Conservation (phyloP, 2,113 vertebrate species). For the Montifringilla adamsi region DNA sequence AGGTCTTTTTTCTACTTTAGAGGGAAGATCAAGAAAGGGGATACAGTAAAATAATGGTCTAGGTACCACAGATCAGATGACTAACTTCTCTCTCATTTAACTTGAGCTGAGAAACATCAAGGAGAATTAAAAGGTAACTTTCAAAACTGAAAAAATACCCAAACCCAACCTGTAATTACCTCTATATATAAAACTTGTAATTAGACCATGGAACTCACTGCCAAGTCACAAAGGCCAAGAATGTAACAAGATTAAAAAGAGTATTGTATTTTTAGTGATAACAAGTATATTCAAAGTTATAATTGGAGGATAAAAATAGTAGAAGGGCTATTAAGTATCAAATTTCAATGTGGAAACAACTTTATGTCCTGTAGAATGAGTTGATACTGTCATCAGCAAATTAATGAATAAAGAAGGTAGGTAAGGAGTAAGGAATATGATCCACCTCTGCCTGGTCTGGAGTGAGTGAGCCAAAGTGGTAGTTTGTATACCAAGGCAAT, state of each 20-base stretch:
- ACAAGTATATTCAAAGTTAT: conserved; percentile 23
- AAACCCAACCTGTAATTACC: conserved; percentile 11
- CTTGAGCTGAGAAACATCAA: not conserved
- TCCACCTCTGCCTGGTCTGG: not conserved
- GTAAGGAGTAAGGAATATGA: not conserved
- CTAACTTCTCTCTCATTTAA: conserved; percentile 12
- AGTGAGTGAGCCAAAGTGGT: not conserved
- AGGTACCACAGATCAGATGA: not conserved
- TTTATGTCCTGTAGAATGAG: not conserved
- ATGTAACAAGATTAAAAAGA: conserved; percentile 43
- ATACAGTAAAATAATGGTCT: conserved; percentile 17
- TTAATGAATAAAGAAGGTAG: not conserved
- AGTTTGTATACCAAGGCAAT: not conserved
- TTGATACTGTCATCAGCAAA: not conserved
- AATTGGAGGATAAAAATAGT: conserved; percentile 30
- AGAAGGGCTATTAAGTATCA: not conserved
- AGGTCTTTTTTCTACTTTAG: not conserved
- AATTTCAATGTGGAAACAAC: not conserved
- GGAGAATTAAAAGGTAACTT: conserved; percentile 49
- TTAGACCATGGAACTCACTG: conserved; percentile 23
- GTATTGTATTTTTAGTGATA: conserved; percentile 44
- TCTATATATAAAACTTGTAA: conserved; percentile 47
- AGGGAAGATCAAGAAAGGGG: not conserved
- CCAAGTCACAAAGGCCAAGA: conserved; percentile 44
- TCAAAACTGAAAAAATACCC: conserved; percentile 37